A percentile compares a stretch with the other conserved stretches of the same genome.
These are phyloP conservation scores for Eulemur macaco DNA, from an alignment of 2,113 vertebrate species.

Conservation along the genomic window DNA sequence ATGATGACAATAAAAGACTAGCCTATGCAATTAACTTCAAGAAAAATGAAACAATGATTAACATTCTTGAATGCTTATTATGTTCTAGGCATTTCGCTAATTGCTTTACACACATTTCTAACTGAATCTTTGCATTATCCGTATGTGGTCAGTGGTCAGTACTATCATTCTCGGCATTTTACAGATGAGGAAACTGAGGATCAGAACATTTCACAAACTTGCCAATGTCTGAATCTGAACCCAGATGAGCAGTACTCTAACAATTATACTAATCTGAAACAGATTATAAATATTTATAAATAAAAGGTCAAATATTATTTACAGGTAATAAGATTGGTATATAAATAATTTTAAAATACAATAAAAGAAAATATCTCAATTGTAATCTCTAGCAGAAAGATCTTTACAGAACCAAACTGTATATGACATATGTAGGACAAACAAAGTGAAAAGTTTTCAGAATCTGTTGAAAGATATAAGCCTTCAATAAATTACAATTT, in stretches of 20 bases:
- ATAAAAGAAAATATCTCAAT: neutral
- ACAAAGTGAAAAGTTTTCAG: neutral
- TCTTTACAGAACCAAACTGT: neutral
- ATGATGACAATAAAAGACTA: neutral
- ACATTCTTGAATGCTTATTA: neutral
- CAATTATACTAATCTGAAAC: neutral
- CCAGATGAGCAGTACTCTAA: neutral
- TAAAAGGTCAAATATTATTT: neutral
- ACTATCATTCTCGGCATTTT: neutral
- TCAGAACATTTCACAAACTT: neutral
- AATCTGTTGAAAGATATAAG: neutral
- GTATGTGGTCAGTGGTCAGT: neutral
- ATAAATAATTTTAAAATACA: neutral
- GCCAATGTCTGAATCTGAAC: neutral
- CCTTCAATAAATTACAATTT: neutral
- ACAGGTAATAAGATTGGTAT: conserved; percentile 6
- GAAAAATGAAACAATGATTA: conserved; percentile 30
- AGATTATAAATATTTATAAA: neutral
- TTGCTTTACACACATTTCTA: neutral
- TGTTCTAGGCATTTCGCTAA: neutral
- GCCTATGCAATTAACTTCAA: neutral
- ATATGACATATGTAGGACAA: neutral
- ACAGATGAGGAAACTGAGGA: neutral
- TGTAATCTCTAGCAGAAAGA: neutral
- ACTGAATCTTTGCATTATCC: neutral